A percentile compares a stretch with the other conserved stretches of the same genome.
These are phyloP conservation scores for Lasioglossum baleicum DNA, from an alignment of 1,140 invertebrate species.

Conservation along the genomic window DNA sequence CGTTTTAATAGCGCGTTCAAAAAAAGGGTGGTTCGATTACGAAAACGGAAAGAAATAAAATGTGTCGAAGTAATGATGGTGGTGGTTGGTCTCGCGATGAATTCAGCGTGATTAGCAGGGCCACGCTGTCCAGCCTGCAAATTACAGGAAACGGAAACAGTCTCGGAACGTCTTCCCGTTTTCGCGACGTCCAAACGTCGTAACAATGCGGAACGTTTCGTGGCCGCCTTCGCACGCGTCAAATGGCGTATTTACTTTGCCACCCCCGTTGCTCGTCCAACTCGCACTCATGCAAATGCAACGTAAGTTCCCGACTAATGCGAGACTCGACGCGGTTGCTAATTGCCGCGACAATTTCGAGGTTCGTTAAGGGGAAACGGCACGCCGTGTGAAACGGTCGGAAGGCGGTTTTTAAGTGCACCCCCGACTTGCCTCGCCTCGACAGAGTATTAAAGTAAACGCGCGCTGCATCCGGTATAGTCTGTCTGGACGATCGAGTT, in stretches of 20 bases:
- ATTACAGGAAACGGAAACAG: not conserved
- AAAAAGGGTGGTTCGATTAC: too few species aligned
- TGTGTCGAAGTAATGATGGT: too few species aligned
- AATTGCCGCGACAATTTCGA: conserved; percentile 29
- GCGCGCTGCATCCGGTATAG: too few species aligned
- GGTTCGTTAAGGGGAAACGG: conserved; percentile 27
- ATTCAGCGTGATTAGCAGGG: too few species aligned
- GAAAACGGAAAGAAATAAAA: too few species aligned
- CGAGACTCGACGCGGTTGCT: conserved; percentile 19
- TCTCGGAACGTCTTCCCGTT: not conserved
- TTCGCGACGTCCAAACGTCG: not conserved
- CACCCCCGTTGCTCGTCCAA: not conserved
- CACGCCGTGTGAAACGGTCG: too few species aligned
- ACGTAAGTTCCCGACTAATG: conserved; percentile 4
- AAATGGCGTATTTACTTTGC: not conserved
- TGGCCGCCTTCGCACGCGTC: not conserved
- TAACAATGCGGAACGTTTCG: not conserved
- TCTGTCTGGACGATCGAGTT: too few species aligned
- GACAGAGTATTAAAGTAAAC: not conserved
- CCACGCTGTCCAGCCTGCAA: too few species aligned
- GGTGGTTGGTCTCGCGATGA: too few species aligned
- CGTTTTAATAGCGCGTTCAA: too few species aligned
- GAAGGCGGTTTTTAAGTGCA: too few species aligned
- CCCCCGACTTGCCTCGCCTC: not conserved
- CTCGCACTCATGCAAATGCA: not conserved